phyloP scores from a whole-genome alignment of 2,113 vertebrate species.

The Theristicus caerulescens region DNA sequence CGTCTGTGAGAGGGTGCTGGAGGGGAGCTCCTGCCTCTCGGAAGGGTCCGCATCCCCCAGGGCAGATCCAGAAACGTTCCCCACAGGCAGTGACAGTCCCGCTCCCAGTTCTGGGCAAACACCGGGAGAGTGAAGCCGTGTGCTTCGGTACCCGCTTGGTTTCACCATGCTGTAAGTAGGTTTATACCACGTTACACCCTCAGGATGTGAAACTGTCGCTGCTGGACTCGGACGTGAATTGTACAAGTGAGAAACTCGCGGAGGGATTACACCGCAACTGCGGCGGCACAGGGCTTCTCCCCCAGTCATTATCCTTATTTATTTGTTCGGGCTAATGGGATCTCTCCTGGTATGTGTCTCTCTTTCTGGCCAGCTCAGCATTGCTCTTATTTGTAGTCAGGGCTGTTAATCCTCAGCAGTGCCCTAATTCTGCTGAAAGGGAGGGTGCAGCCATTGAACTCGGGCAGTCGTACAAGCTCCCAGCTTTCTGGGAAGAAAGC shows the following conservation, averaged over 20 bases:
- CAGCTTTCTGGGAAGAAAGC: neutral
- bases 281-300: neutral
- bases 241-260: fast-evolving
- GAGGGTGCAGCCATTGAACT: neutral
- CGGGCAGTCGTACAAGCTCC: neutral
- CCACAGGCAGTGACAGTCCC: fast-evolving
- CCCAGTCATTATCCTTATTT: neutral
- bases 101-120: neutral
- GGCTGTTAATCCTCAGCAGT: constrained; percentile 13
- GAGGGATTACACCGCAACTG: neutral
- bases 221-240: neutral
- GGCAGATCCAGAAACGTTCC: neutral
- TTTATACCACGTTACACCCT: neutral
- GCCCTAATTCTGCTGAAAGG: neutral
- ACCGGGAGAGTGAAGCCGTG: fast-evolving
- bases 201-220: neutral
- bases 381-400: neutral
- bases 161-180: fast-evolving
- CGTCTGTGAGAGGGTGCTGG: fast-evolving
- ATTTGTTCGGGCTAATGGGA: neutral
- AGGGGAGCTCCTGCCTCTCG: neutral
- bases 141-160: neutral
- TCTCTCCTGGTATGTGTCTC: neutral
- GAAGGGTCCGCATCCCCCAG: neutral
- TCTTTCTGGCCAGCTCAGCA: neutral